Base-by-base conservation (phyloP, 2,888 invertebrate species). In the Microplitis deprimator region DNA sequence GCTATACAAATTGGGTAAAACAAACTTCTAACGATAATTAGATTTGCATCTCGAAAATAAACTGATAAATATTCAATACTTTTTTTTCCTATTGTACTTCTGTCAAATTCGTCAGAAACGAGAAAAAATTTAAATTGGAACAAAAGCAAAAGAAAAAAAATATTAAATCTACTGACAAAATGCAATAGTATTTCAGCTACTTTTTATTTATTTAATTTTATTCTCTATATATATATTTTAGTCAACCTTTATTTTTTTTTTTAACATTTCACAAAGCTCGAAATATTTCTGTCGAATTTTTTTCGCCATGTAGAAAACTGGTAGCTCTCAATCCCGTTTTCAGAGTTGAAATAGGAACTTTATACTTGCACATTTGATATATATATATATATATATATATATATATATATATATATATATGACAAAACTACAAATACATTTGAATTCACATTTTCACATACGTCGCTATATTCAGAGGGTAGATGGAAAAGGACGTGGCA, bases 401-500 rank as follows among this genome's bases (percentile, higher is more conserved):
- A 13, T 40, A 17, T 40, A 6, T 41, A 41, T n/a, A 17, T 40
- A 68, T 10, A 20, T 29, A 29, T 29, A 29, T 29, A 29, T 29
- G 29, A 29, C 29, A 29, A 29, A 29, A 29, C 29, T 29, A 29
- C 29, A 29, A 29, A 29, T 29, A 29, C 29, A 29, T 29, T 29
- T 29, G 29, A 29, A 29, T 29, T 29, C 29, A 29, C 29, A 29
- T 29, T 29, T 7, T 41, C 68, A 68, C 20, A 68, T 68, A 68
- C 50, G 68, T 40, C 41, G 17, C 68, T 40, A 68, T 41, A 20
- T 68, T 17, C 40, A 13, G 68, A 29, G 50, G 40, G 59, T 70
- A 59, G 50, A 70, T 59, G 59, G 20, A 59, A 70, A 60, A 70
- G 70, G 59, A 50, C 50, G n/a, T 50, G 60, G 59, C 70, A 59